phyloP scores from a whole-genome alignment of 2,113 vertebrate species.

The Parotia lawesii region DNA sequence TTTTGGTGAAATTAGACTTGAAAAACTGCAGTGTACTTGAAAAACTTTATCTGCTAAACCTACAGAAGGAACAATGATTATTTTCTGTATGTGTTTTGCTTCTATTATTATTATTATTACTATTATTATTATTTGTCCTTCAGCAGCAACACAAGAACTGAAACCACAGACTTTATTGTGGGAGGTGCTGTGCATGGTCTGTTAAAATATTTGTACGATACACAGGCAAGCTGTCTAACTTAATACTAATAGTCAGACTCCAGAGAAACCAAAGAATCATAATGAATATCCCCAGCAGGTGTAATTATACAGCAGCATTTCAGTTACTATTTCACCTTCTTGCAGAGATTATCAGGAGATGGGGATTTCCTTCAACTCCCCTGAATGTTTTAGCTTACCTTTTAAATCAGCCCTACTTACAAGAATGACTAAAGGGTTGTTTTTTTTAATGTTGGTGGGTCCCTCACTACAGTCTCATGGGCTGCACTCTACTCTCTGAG shows the following conservation, averaged over 20 bases:
- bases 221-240: constrained; percentile 4
- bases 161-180: background rate
- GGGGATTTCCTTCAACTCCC: constrained; percentile 50
- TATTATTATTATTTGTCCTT: background rate
- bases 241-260: constrained; percentile 45
- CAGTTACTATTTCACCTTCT: constrained; percentile 30
- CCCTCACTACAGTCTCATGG: background rate
- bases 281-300: constrained; percentile 60
- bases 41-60: background rate
- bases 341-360: constrained; percentile 26
- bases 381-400: constrained; percentile 35
- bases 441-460: background rate
- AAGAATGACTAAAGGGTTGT: background rate
- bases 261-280: constrained; percentile 46
- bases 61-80: background rate
- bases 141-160: background rate
- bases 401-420: constrained; percentile 22
- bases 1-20: background rate
- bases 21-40: background rate
- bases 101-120: background rate
- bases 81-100: background rate
- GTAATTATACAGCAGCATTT: constrained; percentile 53
- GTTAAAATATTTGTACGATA: background rate
- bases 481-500: background rate
- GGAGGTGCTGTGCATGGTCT: background rate